phyloP scores from a whole-genome alignment of 2,797 vertebrate genomes.

The Hydrocynus forskahlii region DNA sequence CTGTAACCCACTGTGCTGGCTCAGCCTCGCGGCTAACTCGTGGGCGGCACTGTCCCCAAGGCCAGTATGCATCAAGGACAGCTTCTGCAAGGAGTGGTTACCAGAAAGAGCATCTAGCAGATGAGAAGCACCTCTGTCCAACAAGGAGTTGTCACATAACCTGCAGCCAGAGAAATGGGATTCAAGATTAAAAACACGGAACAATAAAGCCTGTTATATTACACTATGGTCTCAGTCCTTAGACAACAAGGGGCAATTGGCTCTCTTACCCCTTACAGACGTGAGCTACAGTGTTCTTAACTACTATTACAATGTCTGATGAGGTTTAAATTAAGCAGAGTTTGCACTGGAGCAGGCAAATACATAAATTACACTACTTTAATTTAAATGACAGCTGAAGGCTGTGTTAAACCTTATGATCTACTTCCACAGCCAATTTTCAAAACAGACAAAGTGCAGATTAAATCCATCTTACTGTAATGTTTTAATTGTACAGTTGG shows the following conservation, averaged over 20 bases:
- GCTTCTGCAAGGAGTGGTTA: constrained; percentile 81
- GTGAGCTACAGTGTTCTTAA: neutral
- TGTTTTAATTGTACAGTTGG: constrained; percentile 81
- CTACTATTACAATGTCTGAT: neutral
- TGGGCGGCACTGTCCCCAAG: constrained; percentile 82
- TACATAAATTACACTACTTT: neutral
- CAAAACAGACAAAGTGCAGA: constrained; percentile 14
- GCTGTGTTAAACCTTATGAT: neutral
- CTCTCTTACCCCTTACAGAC: neutral
- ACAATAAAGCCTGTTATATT: neutral
- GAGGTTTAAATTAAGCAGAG: neutral
- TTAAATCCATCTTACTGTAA: constrained; percentile 84
- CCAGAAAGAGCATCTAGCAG: constrained; percentile 83
- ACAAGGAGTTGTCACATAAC: constrained; percentile 87
- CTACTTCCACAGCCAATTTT: neutral
- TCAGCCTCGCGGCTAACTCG: constrained; percentile 79
- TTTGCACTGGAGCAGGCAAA: neutral
- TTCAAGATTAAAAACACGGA: constrained; percentile 13
- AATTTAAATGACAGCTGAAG: neutral
- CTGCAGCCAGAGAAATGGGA: constrained; percentile 60
- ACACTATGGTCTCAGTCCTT: neutral
- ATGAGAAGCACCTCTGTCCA: constrained; percentile 75
- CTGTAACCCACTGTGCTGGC: constrained; percentile 77
- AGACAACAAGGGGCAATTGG: neutral
- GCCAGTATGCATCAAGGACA: constrained; percentile 89